These are phyloP conservation scores for Drosophila dives DNA, from an alignment of 2,888 invertebrate genomes.

Conservation along the genomic window DNA sequence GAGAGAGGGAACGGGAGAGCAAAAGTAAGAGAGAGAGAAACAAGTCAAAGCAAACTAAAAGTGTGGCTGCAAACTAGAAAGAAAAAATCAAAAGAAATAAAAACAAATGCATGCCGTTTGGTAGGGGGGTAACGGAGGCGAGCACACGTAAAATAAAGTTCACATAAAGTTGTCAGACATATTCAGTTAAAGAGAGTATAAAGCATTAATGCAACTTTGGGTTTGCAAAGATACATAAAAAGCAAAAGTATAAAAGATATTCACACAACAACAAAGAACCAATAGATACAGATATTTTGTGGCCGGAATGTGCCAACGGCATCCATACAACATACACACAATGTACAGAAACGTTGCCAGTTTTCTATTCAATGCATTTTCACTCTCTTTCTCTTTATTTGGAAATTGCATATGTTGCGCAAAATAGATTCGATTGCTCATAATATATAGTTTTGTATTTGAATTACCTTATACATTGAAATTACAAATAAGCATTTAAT, in stretches of 20 bases:
- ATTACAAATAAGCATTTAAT: background rate
- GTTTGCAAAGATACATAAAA: slow-evolving; percentile 1
- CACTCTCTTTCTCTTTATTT: slow-evolving; percentile 1
- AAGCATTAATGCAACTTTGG: slow-evolving; percentile 14
- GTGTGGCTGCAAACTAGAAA: slow-evolving; percentile 41
- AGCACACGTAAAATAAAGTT: slow-evolving; percentile 52
- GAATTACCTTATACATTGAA: background rate
- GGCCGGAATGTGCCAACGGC: background rate
- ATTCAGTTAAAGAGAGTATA: slow-evolving; percentile 5
- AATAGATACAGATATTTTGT: slow-evolving; percentile 3
- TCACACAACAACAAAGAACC: slow-evolving; percentile 5
- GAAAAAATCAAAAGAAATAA: slow-evolving; percentile 27
- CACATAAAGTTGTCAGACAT: slow-evolving; percentile 44
- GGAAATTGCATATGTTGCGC: background rate
- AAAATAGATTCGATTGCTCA: background rate
- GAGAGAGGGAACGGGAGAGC: background rate
- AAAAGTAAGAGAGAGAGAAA: slow-evolving; percentile 6
- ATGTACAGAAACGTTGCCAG: background rate
- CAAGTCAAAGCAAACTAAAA: slow-evolving; percentile 11
- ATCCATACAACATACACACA: background rate
- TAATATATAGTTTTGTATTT: too few species aligned
- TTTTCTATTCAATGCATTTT: slow-evolving; percentile 7
- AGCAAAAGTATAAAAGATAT: background rate
- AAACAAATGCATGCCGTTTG: slow-evolving; percentile 39
- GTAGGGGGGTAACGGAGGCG: background rate